phyloP scores from a whole-genome alignment of 2,888 invertebrate genomes.

The Neoscelio sp. region DNA sequence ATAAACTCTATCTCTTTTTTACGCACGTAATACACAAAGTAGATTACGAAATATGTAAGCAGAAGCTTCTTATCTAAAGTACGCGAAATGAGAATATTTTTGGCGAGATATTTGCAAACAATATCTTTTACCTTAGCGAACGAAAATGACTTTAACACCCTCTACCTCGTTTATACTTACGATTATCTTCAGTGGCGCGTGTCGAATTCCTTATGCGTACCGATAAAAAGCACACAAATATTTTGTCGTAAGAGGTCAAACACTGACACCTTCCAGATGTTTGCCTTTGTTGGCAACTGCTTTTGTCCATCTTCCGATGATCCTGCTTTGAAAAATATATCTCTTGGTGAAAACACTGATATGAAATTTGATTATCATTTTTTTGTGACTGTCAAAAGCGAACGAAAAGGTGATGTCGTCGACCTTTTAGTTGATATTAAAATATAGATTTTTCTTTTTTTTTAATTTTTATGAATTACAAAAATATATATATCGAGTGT shows the following conservation, averaged over 20 bases:
- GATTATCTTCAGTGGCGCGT: constrained; percentile 58
- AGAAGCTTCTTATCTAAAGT: constrained; percentile 57
- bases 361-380: constrained; percentile 4
- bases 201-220: constrained; percentile 55
- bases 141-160: constrained; percentile 28
- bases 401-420: constrained; percentile 29
- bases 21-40: constrained; percentile 23
- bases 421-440: constrained; percentile 5
- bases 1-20: constrained; percentile 17
- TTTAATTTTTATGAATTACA: too few relatives aligned
- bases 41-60: constrained; percentile 42
- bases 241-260: constrained; percentile 44
- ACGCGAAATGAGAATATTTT: constrained; percentile 48
- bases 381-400: constrained; percentile 37
- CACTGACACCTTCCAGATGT: constrained; percentile 33
- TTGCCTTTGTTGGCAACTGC: constrained; percentile 20
- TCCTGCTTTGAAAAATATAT: too few relatives aligned
- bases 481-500: too few relatives aligned
- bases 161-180: constrained; percentile 20
- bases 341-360: neutral
- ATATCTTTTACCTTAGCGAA: constrained; percentile 26
- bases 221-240: constrained; percentile 57
- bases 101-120: constrained; percentile 52
- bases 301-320: constrained; percentile 4
- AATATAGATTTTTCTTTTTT: too few relatives aligned